Base-by-base conservation (phyloP, 2,113 vertebrate species). In the Acanthochromis polyacanthus region DNA sequence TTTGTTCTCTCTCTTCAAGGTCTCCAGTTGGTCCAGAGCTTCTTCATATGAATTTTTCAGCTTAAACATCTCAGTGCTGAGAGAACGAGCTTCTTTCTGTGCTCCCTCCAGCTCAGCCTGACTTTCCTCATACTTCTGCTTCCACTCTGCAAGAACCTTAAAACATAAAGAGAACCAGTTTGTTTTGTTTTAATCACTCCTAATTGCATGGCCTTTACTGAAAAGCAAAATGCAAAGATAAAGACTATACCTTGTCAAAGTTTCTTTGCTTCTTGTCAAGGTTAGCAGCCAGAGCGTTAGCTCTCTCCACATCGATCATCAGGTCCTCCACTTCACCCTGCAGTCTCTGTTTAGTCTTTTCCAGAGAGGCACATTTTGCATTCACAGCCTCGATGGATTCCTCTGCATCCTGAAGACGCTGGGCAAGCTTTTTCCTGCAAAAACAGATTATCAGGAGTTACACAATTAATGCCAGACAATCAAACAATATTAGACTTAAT, bases 1-100 rank as follows among this genome's bases (percentile, higher is more conserved):
- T 32, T 95, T 95, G 88, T 94, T 95, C 81, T 98, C 93, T 92
- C 96, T 88, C 89, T 95, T 97, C 68, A 95, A 56, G 0, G 95
- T 96, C 87, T 96, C 95, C 4, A 98, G 91, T 0, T 96, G 96
- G 65, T 97, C 96, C 63, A 97, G 83, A 79, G 93, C 75, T 86
- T 97, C 96, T 83, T 97, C 95, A 4, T 96, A 97, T 30, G 95
- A 94, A 3, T 95, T 97, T 75, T 96, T 98, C 93, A 96, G 82
- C 81, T 96, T 96, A 68, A 96, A 96, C 79, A 95, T 88, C 71
- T 96, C 95, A 16, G 95, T 95, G 55, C 95, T 96, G 15, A 95
- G 91, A 40, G 95, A 95, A 20, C 95, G 93, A 78, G 95, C 91
- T 43, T 96, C 95, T 36, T 96, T 96, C 53, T 91, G 94, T 66